Conservation (phyloP, 2,113 vertebrate genomes). For the Tetrao urogallus region DNA sequence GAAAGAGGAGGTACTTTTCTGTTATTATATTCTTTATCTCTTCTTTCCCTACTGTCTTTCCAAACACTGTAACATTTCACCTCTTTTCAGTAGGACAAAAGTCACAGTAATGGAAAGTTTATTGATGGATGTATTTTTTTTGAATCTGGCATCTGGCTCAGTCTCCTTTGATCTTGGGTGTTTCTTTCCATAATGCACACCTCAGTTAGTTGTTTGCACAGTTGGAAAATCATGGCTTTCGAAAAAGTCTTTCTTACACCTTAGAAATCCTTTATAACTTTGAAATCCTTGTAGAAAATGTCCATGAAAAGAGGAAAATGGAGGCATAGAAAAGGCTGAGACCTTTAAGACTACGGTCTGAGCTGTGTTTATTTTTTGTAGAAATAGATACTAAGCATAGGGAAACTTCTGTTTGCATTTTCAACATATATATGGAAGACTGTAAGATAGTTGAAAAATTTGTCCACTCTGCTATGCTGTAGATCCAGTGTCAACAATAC, state of each 20-base stretch:
- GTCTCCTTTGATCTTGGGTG: neutral
- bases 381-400: neutral
- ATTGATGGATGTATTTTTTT: neutral
- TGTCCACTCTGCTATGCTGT: neutral
- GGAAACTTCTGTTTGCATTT: constrained; percentile 38
- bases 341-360: constrained; percentile 8
- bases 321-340: neutral
- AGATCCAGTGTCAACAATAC: neutral
- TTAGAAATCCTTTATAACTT: too few relatives aligned
- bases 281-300: constrained; percentile 17
- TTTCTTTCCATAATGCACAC: neutral
- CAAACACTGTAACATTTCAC: neutral
- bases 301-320: neutral
- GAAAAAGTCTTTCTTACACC: neutral
- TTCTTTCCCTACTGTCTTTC: neutral
- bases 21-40: neutral
- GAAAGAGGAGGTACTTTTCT: neutral
- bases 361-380: constrained; percentile 23
- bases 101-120: neutral
- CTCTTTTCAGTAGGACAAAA: neutral
- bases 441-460: constrained; percentile 18
- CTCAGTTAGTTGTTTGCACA: neutral
- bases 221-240: neutral
- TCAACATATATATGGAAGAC: neutral
- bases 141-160: neutral